Base-by-base conservation (phyloP, 2,113 vertebrate species). In the Oreochromis aureus region DNA sequence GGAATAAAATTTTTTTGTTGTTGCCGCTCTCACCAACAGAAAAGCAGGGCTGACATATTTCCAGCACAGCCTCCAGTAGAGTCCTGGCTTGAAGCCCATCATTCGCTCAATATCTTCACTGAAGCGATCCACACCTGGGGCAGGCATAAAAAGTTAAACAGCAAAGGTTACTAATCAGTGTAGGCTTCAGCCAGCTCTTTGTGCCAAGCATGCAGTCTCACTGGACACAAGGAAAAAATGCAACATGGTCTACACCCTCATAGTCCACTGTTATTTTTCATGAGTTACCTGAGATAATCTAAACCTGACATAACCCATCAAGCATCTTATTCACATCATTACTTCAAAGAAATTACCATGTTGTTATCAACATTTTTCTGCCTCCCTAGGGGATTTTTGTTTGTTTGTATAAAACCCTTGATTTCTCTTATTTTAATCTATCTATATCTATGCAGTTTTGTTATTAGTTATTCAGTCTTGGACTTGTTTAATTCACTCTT, bases 31-130 rank as follows among this genome's bases (percentile, higher is more conserved):
- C 88, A 99, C 99, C 98, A 99, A 88, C 69, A 99, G 97, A 96
- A 99, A 99, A 71, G 95, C 95, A 5, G 99, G 99, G 86, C 98
- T 99, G 93, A 99, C 97, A 91, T 98, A 99, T 94, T 99, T 99
- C 99, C 99, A 99, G 93, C 99, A 99, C 48, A 99, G 71, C 93
- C 99, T 97, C 99, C 99, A 99, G 94, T 99, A 99, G n/a, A 99
- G 97, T 53, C 99, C 99, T 32, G 99, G 99, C 95, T 97, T 99
- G 89, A 99, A 99, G 71, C 99, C 99, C 97, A 98, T 98, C 99
- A 99, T 99, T 82, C 96, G 96, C 86, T 99, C 97, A 76, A 99
- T 99, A 87, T 99, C 99, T 78, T 98, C 97, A 81, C 98, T 99
- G 96, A 99, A 99, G 90, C 98, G 97, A 95, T 99, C 99, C 93